These are phyloP conservation scores for Luidia sarsii DNA, from an alignment of 53 echinoderm and acorn worm species.

Conservation along the genomic window DNA sequence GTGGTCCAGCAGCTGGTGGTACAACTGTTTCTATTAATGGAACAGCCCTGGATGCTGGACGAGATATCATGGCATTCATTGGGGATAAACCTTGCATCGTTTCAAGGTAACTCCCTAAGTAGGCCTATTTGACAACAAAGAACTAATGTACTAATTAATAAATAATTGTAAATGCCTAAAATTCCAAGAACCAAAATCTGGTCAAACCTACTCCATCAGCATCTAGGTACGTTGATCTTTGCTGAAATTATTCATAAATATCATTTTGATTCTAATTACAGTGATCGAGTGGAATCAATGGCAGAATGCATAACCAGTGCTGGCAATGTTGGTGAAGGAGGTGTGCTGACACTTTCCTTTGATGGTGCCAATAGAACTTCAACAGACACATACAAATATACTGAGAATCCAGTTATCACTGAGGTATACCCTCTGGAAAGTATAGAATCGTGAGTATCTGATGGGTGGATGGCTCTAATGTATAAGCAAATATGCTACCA, in stretches of 20 bases:
- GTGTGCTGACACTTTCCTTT: constrained; percentile 53
- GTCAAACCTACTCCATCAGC: no score
- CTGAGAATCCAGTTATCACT: constrained; percentile 55
- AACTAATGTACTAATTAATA: neutral
- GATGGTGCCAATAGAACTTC: constrained; percentile 49
- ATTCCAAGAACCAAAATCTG: no score
- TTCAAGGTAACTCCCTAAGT: neutral
- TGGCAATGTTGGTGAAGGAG: constrained; percentile 4
- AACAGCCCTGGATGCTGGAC: constrained; percentile 22
- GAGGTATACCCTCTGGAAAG: constrained; percentile 34
- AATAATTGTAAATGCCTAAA: neutral
- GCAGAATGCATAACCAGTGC: neutral
- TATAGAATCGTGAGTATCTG: constrained; percentile 52
- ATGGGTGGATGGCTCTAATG: neutral
- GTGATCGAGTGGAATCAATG: neutral
- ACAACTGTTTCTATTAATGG: constrained; percentile 36
- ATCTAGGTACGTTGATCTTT: neutral
- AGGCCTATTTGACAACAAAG: neutral
- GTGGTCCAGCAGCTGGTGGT: constrained; percentile 56
- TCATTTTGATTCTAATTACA: no score
- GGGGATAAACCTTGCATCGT: constrained; percentile 8
- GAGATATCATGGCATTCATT: constrained; percentile 18
- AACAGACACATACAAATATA: constrained; percentile 30
- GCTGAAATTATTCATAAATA: neutral
- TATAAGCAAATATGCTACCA: no score